phyloP scores from a whole-genome alignment of 2,888 invertebrate genomes.

The Busseola fusca region DNA sequence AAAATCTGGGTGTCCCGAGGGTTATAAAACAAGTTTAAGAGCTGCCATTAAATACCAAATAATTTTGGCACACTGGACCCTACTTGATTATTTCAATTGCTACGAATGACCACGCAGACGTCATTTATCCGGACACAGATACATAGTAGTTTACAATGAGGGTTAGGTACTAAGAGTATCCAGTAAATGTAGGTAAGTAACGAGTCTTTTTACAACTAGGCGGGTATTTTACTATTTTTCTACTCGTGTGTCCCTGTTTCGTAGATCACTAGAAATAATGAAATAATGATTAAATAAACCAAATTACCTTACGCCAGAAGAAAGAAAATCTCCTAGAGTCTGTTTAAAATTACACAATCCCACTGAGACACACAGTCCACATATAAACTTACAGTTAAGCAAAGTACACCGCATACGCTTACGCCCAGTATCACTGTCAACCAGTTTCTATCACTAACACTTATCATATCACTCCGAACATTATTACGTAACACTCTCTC shows the following conservation, averaged over 20 bases:
- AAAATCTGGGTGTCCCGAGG: too few species aligned
- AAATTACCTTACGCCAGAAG: slow-evolving; percentile 25
- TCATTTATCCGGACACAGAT: slow-evolving; percentile 7
- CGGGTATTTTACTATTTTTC: not conserved
- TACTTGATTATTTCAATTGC: slow-evolving; percentile 42
- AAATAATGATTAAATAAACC: slow-evolving; percentile 9
- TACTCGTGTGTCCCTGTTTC: not conserved
- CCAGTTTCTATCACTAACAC: slow-evolving; percentile 55
- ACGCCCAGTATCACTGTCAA: slow-evolving; percentile 41
- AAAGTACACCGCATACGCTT: slow-evolving; percentile 42
- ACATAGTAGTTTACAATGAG: not conserved
- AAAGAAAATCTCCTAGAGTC: slow-evolving; percentile 19
- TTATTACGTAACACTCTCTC: slow-evolving; percentile 66
- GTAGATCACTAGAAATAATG: not conserved
- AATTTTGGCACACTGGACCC: slow-evolving; percentile 46
- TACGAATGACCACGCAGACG: slow-evolving; percentile 11
- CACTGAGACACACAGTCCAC: slow-evolving; percentile 31
- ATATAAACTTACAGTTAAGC: slow-evolving; percentile 31
- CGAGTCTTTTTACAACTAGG: not conserved
- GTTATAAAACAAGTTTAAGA: not conserved
- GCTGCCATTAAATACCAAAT: slow-evolving; percentile 16
- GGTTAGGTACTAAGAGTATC: not conserved
- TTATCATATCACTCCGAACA: slow-evolving; percentile 63
- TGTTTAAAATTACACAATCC: slow-evolving; percentile 31
- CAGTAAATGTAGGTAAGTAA: not conserved